These are phyloP conservation scores for Coptodon bakossiorum DNA, from an alignment of 2,113 vertebrate species.

Conservation along the genomic window DNA sequence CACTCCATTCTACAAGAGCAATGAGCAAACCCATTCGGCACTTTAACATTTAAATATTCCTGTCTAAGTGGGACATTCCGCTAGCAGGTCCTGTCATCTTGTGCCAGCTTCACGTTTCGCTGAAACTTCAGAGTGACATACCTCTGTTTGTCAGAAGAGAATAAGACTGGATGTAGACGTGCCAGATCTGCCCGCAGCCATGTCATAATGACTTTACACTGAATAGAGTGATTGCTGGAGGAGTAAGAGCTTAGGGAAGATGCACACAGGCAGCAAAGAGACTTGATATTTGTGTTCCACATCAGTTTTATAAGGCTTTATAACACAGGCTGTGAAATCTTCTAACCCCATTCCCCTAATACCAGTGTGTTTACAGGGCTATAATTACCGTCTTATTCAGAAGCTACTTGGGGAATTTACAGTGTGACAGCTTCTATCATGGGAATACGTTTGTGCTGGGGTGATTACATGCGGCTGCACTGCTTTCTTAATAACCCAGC, in stretches of 20 bases:
- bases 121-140: background rate
- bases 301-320: background rate
- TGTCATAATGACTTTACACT: background rate
- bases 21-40: background rate
- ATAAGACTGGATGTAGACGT: background rate
- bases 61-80: background rate
- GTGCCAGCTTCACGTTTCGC: background rate
- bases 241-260: background rate
- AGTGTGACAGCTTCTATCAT: background rate
- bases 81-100: background rate
- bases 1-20: background rate
- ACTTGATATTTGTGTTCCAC: background rate
- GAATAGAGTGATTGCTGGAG: background rate
- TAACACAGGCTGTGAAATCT: background rate
- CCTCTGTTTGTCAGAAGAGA: background rate
- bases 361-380: conserved; percentile 25
- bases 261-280: background rate
- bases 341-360: background rate
- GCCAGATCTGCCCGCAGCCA: background rate
- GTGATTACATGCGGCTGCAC: background rate
- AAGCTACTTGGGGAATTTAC: conserved; percentile 5
- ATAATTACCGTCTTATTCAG: conserved; percentile 10
- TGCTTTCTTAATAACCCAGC: background rate
- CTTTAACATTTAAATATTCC: background rate
- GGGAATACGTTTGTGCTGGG: background rate